phyloP scores from a whole-genome alignment of 2,113 vertebrate species.

The Pteruthius melanotis region DNA sequence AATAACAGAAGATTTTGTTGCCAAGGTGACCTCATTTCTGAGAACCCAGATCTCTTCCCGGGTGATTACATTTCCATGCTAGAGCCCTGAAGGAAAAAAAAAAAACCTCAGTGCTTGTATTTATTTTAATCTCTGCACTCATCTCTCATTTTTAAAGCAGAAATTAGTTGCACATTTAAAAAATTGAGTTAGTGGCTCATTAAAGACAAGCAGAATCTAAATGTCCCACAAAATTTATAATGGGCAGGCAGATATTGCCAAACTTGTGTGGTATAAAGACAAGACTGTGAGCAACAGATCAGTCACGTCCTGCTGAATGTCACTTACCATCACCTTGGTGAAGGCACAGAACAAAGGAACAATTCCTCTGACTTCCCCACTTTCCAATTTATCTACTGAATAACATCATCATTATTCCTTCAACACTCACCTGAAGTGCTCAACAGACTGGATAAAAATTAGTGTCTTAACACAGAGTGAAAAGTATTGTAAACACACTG shows the following conservation, averaged over 20 bases:
- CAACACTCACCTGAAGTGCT: background rate
- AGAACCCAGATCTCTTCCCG: background rate
- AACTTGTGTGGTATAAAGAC: background rate
- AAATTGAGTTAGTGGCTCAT: background rate
- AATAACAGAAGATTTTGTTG: conserved; percentile 30
- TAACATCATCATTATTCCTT: background rate
- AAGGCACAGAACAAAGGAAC: background rate
- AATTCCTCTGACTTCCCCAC: background rate
- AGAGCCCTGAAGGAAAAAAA: background rate
- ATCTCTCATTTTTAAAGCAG: background rate
- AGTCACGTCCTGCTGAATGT: background rate
- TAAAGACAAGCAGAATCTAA: background rate
- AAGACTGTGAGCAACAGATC: background rate
- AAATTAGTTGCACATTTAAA: background rate
- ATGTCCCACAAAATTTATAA: background rate
- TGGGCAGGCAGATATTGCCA: background rate
- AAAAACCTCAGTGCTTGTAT: background rate
- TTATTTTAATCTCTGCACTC: conserved; percentile 9
- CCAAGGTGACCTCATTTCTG: conserved; percentile 54
- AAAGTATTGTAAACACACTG: background rate
- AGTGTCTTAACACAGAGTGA: background rate
- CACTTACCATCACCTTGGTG: background rate
- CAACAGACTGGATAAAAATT: background rate
- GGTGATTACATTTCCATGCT: conserved; percentile 8
- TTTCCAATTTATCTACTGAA: background rate